A percentile compares a stretch with the other conserved stretches of the same genome.
Evolutionary conservation across 2,888 invertebrate species (phyloP).

Genomic region (Agrochola circellaris): DNA sequence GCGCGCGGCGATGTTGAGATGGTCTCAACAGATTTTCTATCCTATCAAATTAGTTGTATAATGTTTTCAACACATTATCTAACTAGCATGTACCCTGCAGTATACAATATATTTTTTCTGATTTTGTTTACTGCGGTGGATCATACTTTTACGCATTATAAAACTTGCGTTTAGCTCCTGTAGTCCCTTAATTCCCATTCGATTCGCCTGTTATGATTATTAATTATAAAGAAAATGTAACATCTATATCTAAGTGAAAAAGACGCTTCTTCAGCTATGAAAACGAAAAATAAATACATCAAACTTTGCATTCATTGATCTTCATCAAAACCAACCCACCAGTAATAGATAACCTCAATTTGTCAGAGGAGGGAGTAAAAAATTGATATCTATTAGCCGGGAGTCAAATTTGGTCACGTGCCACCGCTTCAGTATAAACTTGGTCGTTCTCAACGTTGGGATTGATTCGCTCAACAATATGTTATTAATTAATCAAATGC

Average conservation of each 20-base stretch:
- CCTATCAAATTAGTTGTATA: too few relatives aligned
- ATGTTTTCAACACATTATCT: too few relatives aligned
- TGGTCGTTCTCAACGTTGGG: slow-evolving; percentile 36
- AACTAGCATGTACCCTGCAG: too few relatives aligned
- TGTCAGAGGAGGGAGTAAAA: slow-evolving; percentile 47
- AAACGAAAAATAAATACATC: slow-evolving; percentile 17
- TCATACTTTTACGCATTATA: too few relatives aligned
- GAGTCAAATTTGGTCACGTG: slow-evolving; percentile 23
- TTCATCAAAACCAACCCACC: slow-evolving; percentile 23
- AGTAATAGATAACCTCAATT: slow-evolving; percentile 38
- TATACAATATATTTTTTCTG: too few relatives aligned
- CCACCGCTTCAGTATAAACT: slow-evolving; percentile 36
- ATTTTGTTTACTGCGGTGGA: too few relatives aligned
- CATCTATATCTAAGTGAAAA: neutral
- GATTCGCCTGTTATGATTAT: too few relatives aligned
- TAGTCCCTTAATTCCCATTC: too few relatives aligned
- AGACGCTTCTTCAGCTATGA: neutral
- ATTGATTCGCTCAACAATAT: slow-evolving; percentile 57
- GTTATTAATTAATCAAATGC: slow-evolving; percentile 42
- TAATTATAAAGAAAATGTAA: too few relatives aligned
- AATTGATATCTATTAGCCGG: slow-evolving; percentile 30
- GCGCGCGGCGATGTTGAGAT: too few relatives aligned
- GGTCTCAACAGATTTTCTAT: too few relatives aligned
- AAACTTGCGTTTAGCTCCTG: too few relatives aligned
- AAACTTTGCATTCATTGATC: slow-evolving; percentile 39